Base-by-base conservation (phyloP, 2,888 invertebrate species). In the Drosophila mayaguana region DNA sequence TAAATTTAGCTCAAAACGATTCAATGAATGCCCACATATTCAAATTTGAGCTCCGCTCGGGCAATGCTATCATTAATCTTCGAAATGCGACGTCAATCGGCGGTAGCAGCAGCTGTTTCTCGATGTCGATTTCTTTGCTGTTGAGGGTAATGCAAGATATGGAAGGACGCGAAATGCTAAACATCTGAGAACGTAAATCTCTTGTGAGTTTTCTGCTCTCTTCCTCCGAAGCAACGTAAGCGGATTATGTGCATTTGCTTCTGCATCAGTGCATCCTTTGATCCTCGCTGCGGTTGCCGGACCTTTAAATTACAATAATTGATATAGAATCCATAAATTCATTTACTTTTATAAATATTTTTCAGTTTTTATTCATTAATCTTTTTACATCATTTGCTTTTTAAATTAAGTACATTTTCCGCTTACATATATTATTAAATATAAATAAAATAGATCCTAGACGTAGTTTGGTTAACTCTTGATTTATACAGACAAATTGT, bases 401-500 rank as follows among this genome's bases (percentile, higher is more conserved):
- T 56, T 54, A 70, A 80, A 80, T 81, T 48, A 63, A 54, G 59
- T 64, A 45, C 51, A 63, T 59, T 61, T 62, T 62, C 50, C 45
- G 40, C 56, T 59, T 63, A 62, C 57, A 69, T 59, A 57, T 74
- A 32, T 45, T 32, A 62, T 68, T 78, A 67, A 70, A 65, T 88
- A 88, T 89, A 88, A 68, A 88, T 89, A 88, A 68, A 89, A 82
- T 32, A 88, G 63, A 61, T 66, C 32, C 54, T 77, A 74, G 71
- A 20, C 45, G 22, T 45, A 45, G 45, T 34, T 16, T 55, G 56
- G 62, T 65, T 60, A 50, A 60, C 65, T 66, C 67, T 32, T 32
- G 16, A 18, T 9, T 68, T 74, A 69, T 72, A 55, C 22, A 59
- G 75, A 75, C 28, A 67, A 67, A 62, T 56, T 65, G 54, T 48